phyloP scores from a whole-genome alignment of 2,113 vertebrate species.

The Cololabis saira region DNA sequence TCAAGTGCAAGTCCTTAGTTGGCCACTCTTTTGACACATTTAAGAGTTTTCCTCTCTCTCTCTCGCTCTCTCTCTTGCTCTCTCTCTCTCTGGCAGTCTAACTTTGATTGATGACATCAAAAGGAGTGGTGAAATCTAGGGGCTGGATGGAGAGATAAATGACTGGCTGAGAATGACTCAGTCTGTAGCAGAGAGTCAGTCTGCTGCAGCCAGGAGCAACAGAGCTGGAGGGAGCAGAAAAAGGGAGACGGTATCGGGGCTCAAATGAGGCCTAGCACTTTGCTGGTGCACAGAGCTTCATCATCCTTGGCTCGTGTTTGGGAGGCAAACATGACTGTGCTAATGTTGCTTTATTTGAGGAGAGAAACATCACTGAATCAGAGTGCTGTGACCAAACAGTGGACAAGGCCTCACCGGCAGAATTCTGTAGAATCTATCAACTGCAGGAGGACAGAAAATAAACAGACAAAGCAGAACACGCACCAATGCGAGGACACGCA shows the following conservation, averaged over 20 bases:
- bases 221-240: constrained; percentile 43
- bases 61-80: background rate
- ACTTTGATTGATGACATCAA: constrained; percentile 76
- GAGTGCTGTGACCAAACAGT: constrained; percentile 59
- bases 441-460: constrained; percentile 50
- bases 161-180: constrained; percentile 75
- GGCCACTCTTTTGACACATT: constrained; percentile 69
- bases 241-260: constrained; percentile 54
- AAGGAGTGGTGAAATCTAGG: constrained; percentile 70
- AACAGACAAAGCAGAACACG: constrained; percentile 17
- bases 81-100: constrained; percentile 40
- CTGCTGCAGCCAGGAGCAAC: constrained; percentile 63
- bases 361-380: constrained; percentile 47
- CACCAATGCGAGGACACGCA: constrained; percentile 16
- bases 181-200: constrained; percentile 62
- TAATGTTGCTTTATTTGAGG: constrained; percentile 62
- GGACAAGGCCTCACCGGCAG: constrained; percentile 42
- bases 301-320: constrained; percentile 58
- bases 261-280: constrained; percentile 59
- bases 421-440: constrained; percentile 66
- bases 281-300: constrained; percentile 51
- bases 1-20: constrained; percentile 48
- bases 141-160: constrained; percentile 77
- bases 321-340: constrained; percentile 51
- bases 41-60: constrained; percentile 31